Conservation (phyloP, 2,113 vertebrate genomes). For the Patagioenas fasciata region DNA sequence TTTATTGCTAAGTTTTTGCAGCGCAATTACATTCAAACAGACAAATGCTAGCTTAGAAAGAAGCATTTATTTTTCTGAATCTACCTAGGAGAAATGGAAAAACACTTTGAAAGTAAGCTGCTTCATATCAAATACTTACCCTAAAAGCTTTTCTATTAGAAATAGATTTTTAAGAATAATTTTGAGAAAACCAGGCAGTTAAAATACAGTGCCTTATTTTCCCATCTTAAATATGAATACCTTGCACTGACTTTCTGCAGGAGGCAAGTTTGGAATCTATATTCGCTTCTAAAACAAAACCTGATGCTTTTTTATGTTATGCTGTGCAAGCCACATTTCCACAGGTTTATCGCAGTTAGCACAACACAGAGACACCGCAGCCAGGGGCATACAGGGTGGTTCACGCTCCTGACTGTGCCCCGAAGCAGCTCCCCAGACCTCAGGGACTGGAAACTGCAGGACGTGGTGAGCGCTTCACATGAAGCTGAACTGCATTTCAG, state of each 20-base stretch:
- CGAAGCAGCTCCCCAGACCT: background rate
- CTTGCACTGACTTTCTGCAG: background rate
- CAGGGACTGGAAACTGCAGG: background rate
- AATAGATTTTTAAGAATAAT: background rate
- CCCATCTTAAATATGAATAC: background rate
- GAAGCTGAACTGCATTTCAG: background rate
- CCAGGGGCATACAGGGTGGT: background rate
- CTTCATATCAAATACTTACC: background rate
- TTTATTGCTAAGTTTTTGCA: conserved; percentile 56
- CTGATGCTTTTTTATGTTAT: background rate
- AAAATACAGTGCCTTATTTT: background rate
- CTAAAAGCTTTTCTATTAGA: conserved; percentile 20
- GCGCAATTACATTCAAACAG: conserved; percentile 46
- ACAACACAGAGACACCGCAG: background rate
- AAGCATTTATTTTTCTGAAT: background rate
- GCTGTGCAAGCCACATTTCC: background rate
- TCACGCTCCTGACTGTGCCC: background rate
- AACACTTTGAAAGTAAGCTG: conserved; percentile 17
- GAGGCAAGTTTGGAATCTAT: background rate
- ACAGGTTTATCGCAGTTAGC: background rate
- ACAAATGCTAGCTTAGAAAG: conserved; percentile 16
- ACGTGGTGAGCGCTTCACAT: accelerated
- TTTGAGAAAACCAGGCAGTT: background rate
- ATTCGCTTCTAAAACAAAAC: conserved; percentile 47
- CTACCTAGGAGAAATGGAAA: background rate